Base-by-base conservation (phyloP, 2,888 invertebrate genomes). In the Lordiphosa fenestrarum region DNA sequence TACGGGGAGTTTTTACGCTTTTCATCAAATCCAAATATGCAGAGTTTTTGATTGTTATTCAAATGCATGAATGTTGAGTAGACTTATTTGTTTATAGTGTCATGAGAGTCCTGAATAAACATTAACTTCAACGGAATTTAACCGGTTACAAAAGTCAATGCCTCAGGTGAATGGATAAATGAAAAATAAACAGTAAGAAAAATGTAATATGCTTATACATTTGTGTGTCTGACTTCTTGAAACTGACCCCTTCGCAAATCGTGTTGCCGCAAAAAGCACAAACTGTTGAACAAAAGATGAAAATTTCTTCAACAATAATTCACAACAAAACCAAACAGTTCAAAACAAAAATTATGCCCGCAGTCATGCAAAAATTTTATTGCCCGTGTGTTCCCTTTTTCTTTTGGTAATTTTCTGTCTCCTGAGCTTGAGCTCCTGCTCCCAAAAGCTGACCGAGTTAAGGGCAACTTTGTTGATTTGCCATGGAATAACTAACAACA, bases 351-450 rank as follows among this genome's bases (percentile, higher is more conserved):
- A 69, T 55, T 74, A 59, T 46, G 73, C 61, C 71, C 46, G 60
- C 66, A 67, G 71, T 58, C 67, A 71, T 64, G 71, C 56, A 65
- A 58, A 71, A 67, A 69, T 73, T 73, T 64, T 66, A 65, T 66
- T 69, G 56, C 41, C 57, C 78, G 70, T 64, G 54, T 68, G 48
- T 25, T 46, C 55, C 54, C 40, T 46, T 36, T 25, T 30, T 39
- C 41, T 23, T 13, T 13, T 13, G 6, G 23, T 25, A 25, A 6
- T 7, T 7, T 25, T 25, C 25, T 25, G 25, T 30, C n/a, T 9
- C 10, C 7, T 39, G 10, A 46, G 47, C 53, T 44, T 39, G 35
- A 53, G 55, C 51, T 59, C 55, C 66, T 9, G 30, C 30, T 30
- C 30, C 30, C 30, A 30, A 30, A 30, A 9, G 10, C 56, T 60